These are phyloP conservation scores for Clarias macrocephalus DNA, from an alignment of 2,113 vertebrate genomes.

Conservation along the genomic window DNA sequence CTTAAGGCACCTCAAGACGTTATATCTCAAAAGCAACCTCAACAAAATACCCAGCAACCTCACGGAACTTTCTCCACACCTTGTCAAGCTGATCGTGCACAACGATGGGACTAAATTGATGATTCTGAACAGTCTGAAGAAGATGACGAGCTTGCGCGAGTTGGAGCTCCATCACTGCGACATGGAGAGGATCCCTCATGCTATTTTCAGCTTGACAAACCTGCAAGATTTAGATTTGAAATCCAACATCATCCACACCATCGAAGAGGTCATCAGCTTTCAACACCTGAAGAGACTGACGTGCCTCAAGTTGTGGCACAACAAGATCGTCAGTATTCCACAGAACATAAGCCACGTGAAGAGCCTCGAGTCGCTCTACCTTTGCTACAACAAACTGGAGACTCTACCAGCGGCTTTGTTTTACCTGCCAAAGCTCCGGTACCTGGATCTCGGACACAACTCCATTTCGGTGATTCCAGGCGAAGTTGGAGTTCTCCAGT, in stretches of 20 bases:
- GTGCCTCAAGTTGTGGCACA: constrained; percentile 96
- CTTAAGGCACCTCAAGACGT: constrained; percentile 85
- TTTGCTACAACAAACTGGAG: constrained; percentile 95
- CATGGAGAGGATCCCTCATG: constrained; percentile 92
- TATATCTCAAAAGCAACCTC: constrained; percentile 94
- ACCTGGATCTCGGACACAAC: constrained; percentile 90
- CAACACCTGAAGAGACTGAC: constrained; percentile 94
- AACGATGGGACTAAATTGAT: constrained; percentile 95
- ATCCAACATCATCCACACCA: constrained; percentile 90
- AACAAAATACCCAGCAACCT: constrained; percentile 96
- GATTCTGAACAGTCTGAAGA: constrained; percentile 95
- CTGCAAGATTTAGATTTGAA: constrained; percentile 95
- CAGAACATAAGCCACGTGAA: constrained; percentile 87
- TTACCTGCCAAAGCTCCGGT: constrained; percentile 88
- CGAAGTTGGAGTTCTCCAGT: constrained; percentile 87
- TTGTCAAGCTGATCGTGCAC: constrained; percentile 88
- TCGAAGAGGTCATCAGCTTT: constrained; percentile 96
- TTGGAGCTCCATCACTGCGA: constrained; percentile 92
- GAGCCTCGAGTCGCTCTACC: constrained; percentile 89
- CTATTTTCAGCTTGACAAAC: constrained; percentile 94
- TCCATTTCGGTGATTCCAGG: constrained; percentile 82
- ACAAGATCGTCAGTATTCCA: constrained; percentile 92
- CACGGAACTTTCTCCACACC: constrained; percentile 91
- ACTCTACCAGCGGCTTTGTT: constrained; percentile 86
- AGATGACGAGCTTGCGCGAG: constrained; percentile 91